phyloP scores from a whole-genome alignment of 23 tunicate species.

The Aplidium turbinatum region DNA sequence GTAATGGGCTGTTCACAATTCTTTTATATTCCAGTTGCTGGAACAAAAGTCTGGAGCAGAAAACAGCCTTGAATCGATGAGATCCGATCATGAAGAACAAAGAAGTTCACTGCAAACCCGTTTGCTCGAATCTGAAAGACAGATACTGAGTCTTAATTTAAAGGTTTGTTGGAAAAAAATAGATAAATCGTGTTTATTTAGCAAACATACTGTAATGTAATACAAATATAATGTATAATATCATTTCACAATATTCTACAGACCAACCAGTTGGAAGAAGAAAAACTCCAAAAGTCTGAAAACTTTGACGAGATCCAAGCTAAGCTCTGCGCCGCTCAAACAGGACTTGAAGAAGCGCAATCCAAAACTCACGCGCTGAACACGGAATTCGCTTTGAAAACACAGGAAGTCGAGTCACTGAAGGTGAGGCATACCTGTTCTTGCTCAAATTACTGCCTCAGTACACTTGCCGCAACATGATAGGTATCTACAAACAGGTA shows the following conservation, averaged over 20 bases:
- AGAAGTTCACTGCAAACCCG: conserved; percentile 26
- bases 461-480: too few species aligned
- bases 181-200: too few species aligned
- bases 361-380: conserved; percentile 34
- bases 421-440: too few species aligned
- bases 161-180: too few species aligned
- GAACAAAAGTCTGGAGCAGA: background rate
- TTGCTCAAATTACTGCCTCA: too few species aligned
- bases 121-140: conserved; percentile 30
- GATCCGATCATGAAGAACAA: conserved; percentile 32
- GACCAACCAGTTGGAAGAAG: conserved; percentile 35
- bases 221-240: too few species aligned
- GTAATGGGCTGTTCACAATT: too few species aligned
- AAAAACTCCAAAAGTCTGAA: background rate
- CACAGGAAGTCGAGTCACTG: conserved; percentile 39
- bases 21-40: conserved; percentile 26
- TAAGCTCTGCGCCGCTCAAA: conserved; percentile 23
- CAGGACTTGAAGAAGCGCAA: conserved; percentile 28
- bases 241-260: too few species aligned
- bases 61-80: conserved; percentile 1
- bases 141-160: conserved; percentile 25
- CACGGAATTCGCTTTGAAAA: conserved; percentile 36
- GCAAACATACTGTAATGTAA: too few species aligned
- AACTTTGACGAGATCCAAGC: conserved; percentile 26
- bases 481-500: too few species aligned